phyloP scores from a whole-genome alignment of 2,797 vertebrate species.

The Toxotes lorentzi region DNA sequence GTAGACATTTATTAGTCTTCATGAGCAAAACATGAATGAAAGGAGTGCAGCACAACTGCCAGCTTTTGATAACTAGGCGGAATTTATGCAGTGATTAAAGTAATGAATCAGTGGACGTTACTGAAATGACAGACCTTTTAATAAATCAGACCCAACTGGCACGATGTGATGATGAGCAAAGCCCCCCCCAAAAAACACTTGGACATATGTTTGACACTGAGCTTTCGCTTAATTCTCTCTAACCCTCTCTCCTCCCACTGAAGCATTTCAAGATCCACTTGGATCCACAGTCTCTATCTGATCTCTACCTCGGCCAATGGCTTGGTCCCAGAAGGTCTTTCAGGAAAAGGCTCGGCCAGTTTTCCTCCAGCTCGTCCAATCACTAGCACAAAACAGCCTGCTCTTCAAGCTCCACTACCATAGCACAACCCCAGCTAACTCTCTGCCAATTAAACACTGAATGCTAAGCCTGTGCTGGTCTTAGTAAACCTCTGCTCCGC shows the following conservation, averaged over 20 bases:
- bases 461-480: constrained; percentile 56
- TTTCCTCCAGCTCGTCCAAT: constrained; percentile 65
- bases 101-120: constrained; percentile 47
- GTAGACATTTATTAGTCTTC: constrained; percentile 62
- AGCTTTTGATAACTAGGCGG: constrained; percentile 58
- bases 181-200: constrained; percentile 3
- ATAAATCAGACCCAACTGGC: constrained; percentile 50
- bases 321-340: constrained; percentile 60
- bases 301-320: constrained; percentile 62
- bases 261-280: constrained; percentile 34
- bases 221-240: constrained; percentile 13
- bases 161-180: constrained; percentile 29
- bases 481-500: constrained; percentile 30
- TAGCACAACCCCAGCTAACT: constrained; percentile 72
- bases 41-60: constrained; percentile 35
- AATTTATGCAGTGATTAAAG: constrained; percentile 47
- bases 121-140: constrained; percentile 31
- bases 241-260: constrained; percentile 16
- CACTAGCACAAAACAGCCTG: constrained; percentile 42
- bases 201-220: constrained; percentile 11
- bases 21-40: constrained; percentile 64
- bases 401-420: constrained; percentile 75
- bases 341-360: constrained; percentile 67
- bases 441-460: constrained; percentile 70
- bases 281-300: constrained; percentile 67